Percentiles rank a stretch among this genome's conserved stretches.
Evolutionary conservation across 1,140 invertebrate species (phyloP).

Genomic region (Periplaneta americana): DNA sequence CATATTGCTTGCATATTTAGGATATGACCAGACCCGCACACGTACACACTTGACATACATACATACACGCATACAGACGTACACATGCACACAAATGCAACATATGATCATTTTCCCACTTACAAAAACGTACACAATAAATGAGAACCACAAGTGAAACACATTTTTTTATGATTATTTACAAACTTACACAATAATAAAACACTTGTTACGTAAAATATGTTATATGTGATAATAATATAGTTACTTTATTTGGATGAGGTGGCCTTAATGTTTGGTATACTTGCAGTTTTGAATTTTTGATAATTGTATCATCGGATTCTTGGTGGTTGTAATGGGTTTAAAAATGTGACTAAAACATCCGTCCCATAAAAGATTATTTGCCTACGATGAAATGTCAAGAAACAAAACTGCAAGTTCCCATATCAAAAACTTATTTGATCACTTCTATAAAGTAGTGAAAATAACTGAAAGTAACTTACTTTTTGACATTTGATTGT

Average conservation of each 20-base stretch:
- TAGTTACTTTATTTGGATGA: not conserved
- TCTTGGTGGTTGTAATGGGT: not conserved
- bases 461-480: slow-evolving; percentile 1
- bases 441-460: not conserved
- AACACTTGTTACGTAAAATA: not conserved
- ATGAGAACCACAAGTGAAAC: not conserved
- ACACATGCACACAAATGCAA: not conserved
- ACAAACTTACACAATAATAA: not conserved
- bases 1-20: slow-evolving; percentile 2
- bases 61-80: not conserved
- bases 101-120: not conserved
- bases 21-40: not conserved
- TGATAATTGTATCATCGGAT: not conserved
- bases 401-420: not conserved
- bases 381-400: not conserved
- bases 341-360: not conserved
- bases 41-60: not conserved
- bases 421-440: not conserved
- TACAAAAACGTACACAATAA: not conserved
- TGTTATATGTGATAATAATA: not conserved
- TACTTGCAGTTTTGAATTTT: not conserved
- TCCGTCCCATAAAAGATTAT: not conserved
- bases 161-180: not conserved
- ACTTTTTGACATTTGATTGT: slow-evolving; percentile 1
- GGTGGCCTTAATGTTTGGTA: not conserved